Percentiles rank a stretch among this genome's conserved stretches.
Evolutionary conservation across 2,797 vertebrate species (phyloP).

Genomic region (Channallabes apus): DNA sequence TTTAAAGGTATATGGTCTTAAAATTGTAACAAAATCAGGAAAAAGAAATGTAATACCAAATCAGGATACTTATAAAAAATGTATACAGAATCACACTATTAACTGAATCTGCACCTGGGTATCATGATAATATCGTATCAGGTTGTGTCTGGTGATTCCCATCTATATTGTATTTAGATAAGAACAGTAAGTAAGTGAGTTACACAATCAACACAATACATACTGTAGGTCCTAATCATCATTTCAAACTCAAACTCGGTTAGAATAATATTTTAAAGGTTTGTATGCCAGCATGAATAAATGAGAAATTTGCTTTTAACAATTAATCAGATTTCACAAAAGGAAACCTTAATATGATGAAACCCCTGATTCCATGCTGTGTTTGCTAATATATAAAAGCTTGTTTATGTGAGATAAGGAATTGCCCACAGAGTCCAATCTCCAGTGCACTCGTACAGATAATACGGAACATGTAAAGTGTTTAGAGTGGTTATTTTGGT

Average conservation of each 20-base stretch:
- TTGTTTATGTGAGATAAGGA: slow-evolving; percentile 21
- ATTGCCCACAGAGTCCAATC: slow-evolving; percentile 22
- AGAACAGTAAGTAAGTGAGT: neutral
- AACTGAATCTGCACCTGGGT: too few species aligned
- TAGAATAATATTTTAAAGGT: neutral
- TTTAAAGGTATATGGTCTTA: too few species aligned
- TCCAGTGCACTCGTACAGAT: neutral
- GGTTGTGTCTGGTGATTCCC: too few species aligned
- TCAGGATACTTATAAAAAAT: too few species aligned
- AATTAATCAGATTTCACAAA: slow-evolving; percentile 20
- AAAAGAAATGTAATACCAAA: too few species aligned
- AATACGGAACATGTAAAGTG: neutral
- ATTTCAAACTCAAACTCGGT: neutral
- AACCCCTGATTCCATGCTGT: slow-evolving; percentile 6
- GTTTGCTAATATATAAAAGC: neutral
- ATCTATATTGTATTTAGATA: slow-evolving; percentile 40
- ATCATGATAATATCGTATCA: too few species aligned
- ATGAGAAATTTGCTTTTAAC: slow-evolving; percentile 16
- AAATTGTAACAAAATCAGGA: too few species aligned
- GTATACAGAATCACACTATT: too few species aligned
- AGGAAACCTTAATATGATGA: slow-evolving; percentile 29
- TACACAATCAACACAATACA: neutral
- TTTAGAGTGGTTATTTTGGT: neutral
- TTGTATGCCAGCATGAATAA: neutral
- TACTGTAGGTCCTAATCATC: neutral